Conservation (phyloP, 2,797 vertebrate genomes). For the Phaenicophaeus curvirostris region DNA sequence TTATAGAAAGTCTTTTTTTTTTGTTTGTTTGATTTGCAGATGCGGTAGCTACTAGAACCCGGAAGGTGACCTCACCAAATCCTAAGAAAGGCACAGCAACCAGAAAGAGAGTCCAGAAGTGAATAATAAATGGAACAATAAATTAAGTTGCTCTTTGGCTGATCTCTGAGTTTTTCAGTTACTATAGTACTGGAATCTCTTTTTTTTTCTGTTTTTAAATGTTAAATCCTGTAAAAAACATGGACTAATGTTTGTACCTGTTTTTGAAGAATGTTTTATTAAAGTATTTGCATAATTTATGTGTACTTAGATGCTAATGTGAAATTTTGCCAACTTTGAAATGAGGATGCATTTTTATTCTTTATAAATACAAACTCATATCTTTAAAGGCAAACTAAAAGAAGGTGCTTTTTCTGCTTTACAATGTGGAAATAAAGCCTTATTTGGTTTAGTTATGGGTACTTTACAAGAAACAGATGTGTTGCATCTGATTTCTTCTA, state of each 20-base stretch:
- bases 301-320: background rate
- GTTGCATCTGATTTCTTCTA: background rate
- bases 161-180: background rate
- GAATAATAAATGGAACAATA: constrained; percentile 8
- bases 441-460: background rate
- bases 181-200: background rate
- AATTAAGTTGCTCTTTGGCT: background rate
- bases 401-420: background rate
- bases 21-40: constrained; percentile 45
- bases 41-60: background rate
- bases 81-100: constrained; percentile 51
- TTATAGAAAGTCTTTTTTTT: background rate
- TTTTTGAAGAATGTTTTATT: constrained; percentile 56
- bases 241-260: constrained; percentile 37
- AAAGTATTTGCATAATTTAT: constrained; percentile 53
- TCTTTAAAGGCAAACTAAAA: constrained; percentile 32
- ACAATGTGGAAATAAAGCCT: background rate
- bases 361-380: background rate
- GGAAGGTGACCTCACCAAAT: constrained; percentile 35
- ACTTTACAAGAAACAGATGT: background rate
- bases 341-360: constrained; percentile 25
- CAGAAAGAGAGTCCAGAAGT: constrained; percentile 73
- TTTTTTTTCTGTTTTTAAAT: background rate
- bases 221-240: background rate
- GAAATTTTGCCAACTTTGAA: constrained; percentile 28